Evolutionary conservation across 2,113 vertebrate genomes (phyloP).

Genomic region (Proterorhinus semilunaris): DNA sequence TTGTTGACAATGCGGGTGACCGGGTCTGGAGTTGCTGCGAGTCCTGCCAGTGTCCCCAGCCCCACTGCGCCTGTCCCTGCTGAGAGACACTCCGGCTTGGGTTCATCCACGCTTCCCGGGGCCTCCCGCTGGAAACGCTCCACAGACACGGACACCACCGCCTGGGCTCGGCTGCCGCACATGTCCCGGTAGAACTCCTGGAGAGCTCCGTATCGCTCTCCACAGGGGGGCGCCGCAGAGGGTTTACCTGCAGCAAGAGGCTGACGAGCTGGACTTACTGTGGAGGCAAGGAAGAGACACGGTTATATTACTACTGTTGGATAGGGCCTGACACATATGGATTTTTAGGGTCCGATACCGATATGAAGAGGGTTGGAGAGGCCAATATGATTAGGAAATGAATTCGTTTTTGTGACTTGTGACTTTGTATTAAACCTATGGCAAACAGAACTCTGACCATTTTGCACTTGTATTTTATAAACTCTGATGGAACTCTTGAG

Average conservation of each 20-base stretch:
- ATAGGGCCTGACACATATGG: too few relatives aligned
- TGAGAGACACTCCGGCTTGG: slow-evolving; percentile 73
- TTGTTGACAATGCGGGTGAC: slow-evolving; percentile 87
- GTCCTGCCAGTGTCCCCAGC: not conserved
- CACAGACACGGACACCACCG: slow-evolving; percentile 11
- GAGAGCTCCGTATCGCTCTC: slow-evolving; percentile 84
- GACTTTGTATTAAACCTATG: too few relatives aligned
- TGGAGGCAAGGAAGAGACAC: not conserved
- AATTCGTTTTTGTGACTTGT: too few relatives aligned
- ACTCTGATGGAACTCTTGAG: too few relatives aligned
- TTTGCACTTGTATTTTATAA: too few relatives aligned
- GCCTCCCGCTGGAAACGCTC: slow-evolving; percentile 70
- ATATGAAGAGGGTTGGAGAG: too few relatives aligned
- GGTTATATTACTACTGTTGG: too few relatives aligned
- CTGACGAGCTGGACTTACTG: slow-evolving; percentile 64
- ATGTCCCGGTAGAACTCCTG: slow-evolving; percentile 93
- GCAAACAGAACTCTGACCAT: too few relatives aligned
- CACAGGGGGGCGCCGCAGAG: slow-evolving; percentile 66
- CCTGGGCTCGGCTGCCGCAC: slow-evolving; percentile 74
- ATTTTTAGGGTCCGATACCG: too few relatives aligned
- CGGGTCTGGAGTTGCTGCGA: slow-evolving; percentile 70
- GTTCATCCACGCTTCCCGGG: slow-evolving; percentile 72
- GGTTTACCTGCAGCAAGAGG: slow-evolving; percentile 71
- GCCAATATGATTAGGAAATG: too few relatives aligned
- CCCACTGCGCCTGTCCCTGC: slow-evolving; percentile 42